Evolutionary conservation across 2,888 invertebrate species (phyloP).

Genomic region (Drosophila lacicola): DNA sequence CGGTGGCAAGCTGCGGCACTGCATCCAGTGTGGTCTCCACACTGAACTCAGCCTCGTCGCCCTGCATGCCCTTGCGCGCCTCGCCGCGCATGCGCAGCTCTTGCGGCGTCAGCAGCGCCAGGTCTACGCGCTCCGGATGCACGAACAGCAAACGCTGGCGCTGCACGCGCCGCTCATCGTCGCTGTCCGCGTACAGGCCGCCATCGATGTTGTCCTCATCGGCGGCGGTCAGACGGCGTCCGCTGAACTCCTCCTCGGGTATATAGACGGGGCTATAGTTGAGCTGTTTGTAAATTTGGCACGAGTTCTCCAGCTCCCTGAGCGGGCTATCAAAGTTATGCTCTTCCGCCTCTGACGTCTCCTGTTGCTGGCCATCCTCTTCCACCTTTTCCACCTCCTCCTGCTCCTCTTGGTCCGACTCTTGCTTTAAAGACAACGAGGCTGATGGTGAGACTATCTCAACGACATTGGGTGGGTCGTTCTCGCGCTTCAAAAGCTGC

Average conservation of each 20-base stretch:
- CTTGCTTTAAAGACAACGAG: slow-evolving; percentile 10
- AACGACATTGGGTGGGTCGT: slow-evolving; percentile 85
- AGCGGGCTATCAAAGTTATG: slow-evolving; percentile 54
- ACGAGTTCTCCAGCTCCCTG: slow-evolving; percentile 45
- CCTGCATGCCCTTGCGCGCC: slow-evolving; percentile 93
- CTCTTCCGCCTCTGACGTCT: slow-evolving; percentile 62
- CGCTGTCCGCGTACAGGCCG: slow-evolving; percentile 57
- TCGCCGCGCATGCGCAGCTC: slow-evolving; percentile 91
- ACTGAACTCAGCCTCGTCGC: slow-evolving; percentile 96
- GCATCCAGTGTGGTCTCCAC: slow-evolving; percentile 94
- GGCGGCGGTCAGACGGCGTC: slow-evolving; percentile 37
- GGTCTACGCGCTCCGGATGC: slow-evolving; percentile 78
- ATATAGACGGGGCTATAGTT: slow-evolving; percentile 93
- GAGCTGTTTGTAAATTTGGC: slow-evolving; percentile 90
- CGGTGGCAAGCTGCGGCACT: slow-evolving; percentile 94
- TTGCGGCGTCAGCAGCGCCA: slow-evolving; percentile 61
- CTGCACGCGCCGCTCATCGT: slow-evolving; percentile 61
- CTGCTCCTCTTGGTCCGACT: slow-evolving; percentile 5
- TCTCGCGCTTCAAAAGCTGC: slow-evolving; percentile 94
- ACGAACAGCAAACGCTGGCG: slow-evolving; percentile 55
- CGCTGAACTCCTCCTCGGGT: slow-evolving; percentile 64
- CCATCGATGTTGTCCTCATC: slow-evolving; percentile 64
- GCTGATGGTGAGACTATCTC: slow-evolving; percentile 1
- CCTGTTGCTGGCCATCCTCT: not conserved
- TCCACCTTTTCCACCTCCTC: not conserved